Base-by-base conservation (phyloP, 2,888 invertebrate genomes). In the Volucella inflata region DNA sequence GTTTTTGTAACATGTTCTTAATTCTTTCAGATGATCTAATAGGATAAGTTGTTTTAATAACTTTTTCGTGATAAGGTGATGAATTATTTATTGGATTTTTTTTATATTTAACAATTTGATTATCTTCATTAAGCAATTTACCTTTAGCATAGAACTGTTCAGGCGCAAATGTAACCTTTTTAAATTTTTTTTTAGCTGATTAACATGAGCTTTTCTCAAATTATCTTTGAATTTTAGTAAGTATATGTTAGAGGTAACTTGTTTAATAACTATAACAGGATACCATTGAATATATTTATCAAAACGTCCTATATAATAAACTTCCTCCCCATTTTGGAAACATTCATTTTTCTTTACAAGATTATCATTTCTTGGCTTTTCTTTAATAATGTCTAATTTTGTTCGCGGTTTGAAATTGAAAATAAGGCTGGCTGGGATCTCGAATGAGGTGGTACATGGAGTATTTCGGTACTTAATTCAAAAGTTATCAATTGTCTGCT, bases 231-330 rank as follows among this genome's bases (percentile, higher is more conserved):
- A 68, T 4, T n/a, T 59, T 12, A n/a, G n/a, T n/a, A n/a, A n/a
- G n/a, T n/a, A n/a, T n/a, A n/a, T n/a, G n/a, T n/a, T n/a, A n/a
- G n/a, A 59, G 8, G 71, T 21, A 50, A 71, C 40, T 50, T 71
- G 71, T n/a, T 40, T 68, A 16, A 68, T 38, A 36, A 68, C 36
- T 16, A 36, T 14, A 46, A 57, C 68, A 16, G 71, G 71, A 59
- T 59, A 60, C 50, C 59, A 59, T 57, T 59, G 38, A 50, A 59
- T 55, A 50, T 50, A 59, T 16, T 59, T 71, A 16, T 71, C 40
- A 50, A 71, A 68, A 50, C 44, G 48, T 1, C 48, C 38, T 42
- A 57, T 70, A 48, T 48, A 68, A 67, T 67, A 67, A 30, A 67
- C 51, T 30, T 68, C 30, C 17, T 57, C 67, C 30, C 64, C 48